Evolutionary conservation across 2,797 vertebrate species (phyloP), one percentile per base, ranked within the genome.

Genomic region (Myotis myotis): DNA sequence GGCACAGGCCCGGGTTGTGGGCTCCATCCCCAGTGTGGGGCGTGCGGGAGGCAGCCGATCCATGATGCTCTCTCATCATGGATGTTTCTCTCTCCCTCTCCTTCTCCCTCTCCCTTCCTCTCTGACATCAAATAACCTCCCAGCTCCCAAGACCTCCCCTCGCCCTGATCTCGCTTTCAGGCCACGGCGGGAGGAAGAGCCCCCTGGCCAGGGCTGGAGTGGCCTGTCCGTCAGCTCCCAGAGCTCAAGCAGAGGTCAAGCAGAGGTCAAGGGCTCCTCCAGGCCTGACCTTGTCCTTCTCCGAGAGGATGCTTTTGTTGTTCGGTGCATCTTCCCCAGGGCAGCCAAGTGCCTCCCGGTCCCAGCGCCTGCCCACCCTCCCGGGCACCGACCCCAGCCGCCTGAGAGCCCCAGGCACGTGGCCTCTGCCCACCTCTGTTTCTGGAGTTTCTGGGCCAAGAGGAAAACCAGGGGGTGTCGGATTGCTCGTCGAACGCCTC

Each of bases 381-480:
- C 87, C 57, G 15, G 82, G 75, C 94, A 78, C 87, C 83, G 85
- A 92, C 70, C 94, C 66, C 64, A 80, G 94, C 82, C 89, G 87
- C 92, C 93, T 93, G 82, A 85, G 84, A 82, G 96, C 96, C 94
- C 33, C 38, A 62, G 47, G 96, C 97, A 97, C 90, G 22, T 4
- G 90, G 78, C 87, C 95, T 33, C 81, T 87, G 55, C 93, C 97
- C 15, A 1, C 70, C 96, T 93, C 90, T 97, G 97, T 98, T 97
- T 98, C 96, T 93, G 87, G 96, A 96, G 97, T 95, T 93, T 98
- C 96, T 96, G 95, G 96, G 97, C 97, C 97, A 98, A 98, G 94
- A 98, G 96, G 90, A 96, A 97, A 96, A 93, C 91, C 96, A 96
- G 93, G 89, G 95, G 96, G 97, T 90, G 97, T 98, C 98, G 96